phyloP scores from a whole-genome alignment of 2,113 vertebrate species.

The Stigmatopora argus region DNA sequence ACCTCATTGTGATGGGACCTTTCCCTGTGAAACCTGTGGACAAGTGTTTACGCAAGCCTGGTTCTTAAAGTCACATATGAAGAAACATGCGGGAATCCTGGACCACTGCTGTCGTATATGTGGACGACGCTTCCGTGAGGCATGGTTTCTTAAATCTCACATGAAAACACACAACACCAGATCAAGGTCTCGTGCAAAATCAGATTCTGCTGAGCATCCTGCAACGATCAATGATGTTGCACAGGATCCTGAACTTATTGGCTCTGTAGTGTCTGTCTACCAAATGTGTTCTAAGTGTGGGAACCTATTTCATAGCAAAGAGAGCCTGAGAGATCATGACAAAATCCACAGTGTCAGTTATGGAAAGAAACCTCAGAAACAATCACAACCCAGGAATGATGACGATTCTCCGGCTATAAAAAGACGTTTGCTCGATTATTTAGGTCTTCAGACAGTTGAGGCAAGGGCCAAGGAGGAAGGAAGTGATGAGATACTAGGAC shows the following conservation, averaged over 20 bases:
- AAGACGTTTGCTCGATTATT: slow-evolving; percentile 79
- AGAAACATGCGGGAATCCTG: slow-evolving; percentile 86
- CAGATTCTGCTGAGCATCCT: slow-evolving; percentile 71
- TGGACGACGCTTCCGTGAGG: slow-evolving; percentile 87
- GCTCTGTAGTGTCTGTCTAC: slow-evolving; percentile 73
- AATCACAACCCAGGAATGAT: slow-evolving; percentile 34
- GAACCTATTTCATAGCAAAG: slow-evolving; percentile 85
- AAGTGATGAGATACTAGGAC: slow-evolving; percentile 62
- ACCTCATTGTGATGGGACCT: slow-evolving; percentile 74
- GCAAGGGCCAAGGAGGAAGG: slow-evolving; percentile 32
- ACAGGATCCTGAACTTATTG: slow-evolving; percentile 69
- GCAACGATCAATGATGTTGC: slow-evolving; percentile 89
- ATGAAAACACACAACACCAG: slow-evolving; percentile 90
- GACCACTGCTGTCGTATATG: slow-evolving; percentile 90
- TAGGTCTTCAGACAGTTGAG: slow-evolving; percentile 72
- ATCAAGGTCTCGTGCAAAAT: slow-evolving; percentile 71
- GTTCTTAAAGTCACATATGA: slow-evolving; percentile 95
- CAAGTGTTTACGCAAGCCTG: slow-evolving; percentile 88
- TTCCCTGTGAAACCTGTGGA: slow-evolving; percentile 86
- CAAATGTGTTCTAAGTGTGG: slow-evolving; percentile 92
- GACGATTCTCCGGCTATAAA: slow-evolving; percentile 69
- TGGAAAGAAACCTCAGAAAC: slow-evolving; percentile 44
- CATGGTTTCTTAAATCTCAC: slow-evolving; percentile 95
- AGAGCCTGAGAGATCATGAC: slow-evolving; percentile 82
- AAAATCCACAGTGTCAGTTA: slow-evolving; percentile 74